Evolutionary conservation across 2,797 vertebrate genomes (phyloP).

Genomic region (Tiaroga cobitis): DNA sequence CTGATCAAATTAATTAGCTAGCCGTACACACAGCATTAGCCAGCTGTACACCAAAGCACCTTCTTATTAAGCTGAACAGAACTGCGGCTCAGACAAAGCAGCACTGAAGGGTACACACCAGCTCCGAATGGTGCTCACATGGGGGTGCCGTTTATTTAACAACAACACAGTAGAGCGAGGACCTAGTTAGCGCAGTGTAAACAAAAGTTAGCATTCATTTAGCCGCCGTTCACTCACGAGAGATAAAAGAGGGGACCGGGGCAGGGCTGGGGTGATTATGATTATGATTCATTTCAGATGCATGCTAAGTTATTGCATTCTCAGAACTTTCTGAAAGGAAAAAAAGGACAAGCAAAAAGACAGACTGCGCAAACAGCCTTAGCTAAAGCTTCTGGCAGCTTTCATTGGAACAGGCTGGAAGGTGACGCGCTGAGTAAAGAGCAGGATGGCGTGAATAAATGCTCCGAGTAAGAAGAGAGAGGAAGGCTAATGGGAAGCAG

Average conservation of each 20-base stretch:
- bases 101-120: constrained; percentile 34
- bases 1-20: constrained; percentile 56
- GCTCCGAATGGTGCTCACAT: constrained; percentile 28
- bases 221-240: constrained; percentile 5
- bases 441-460: constrained; percentile 31
- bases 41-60: not conserved
- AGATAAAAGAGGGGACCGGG: constrained; percentile 35
- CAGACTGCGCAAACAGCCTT: constrained; percentile 5
- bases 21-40: constrained; percentile 39
- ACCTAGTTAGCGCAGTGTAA: constrained; percentile 22
- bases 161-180: constrained; percentile 22
- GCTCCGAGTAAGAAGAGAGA: not conserved
- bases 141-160: constrained; percentile 30
- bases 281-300: constrained; percentile 27
- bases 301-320: constrained; percentile 8
- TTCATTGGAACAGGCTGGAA: constrained; percentile 9
- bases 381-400: constrained; percentile 11
- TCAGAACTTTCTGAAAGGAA: constrained; percentile 11
- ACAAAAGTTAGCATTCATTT: constrained; percentile 37
- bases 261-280: not conserved
- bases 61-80: constrained; percentile 47
- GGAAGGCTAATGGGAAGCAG: constrained; percentile 2
- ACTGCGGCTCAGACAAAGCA: not conserved
- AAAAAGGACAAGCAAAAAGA: not conserved
- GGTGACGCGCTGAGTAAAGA: constrained; percentile 29